Base-by-base conservation (phyloP, 1,140 invertebrate genomes). In the Araneus ventricosus region DNA sequence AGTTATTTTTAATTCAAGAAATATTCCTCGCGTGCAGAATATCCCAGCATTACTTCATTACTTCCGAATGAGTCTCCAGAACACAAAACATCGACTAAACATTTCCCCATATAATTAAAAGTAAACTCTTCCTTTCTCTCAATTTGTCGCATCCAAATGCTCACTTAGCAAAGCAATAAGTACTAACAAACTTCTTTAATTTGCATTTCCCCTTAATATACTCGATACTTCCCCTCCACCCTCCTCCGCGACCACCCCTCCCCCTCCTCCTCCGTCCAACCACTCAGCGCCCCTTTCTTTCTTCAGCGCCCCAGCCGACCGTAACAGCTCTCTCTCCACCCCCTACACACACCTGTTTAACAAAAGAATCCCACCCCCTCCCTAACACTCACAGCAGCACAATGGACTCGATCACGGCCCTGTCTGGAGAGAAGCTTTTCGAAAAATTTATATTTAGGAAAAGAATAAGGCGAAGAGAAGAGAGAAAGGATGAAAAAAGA, bases 121-220 rank as follows among this genome's bases (percentile, higher is more conserved):
- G 39, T 39, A 87, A 87, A 87, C 61, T 45, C 63, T 52, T 75
- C 87, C n/a, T 45, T 75, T 45, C 63, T 70, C 45, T 75, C 80
- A 91, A 84, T 91, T 84, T 91, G 75, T 91, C 79, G 57, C 30
- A 37, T 90, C 63, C 80, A 91, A 84, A 80, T 84, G 59, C 57
- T 30, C 79, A 57, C 79, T 84, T 91, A 91, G 67, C 59, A 52
- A 45, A 52, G 57, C 20, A 91, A 82, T 91, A 91, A 91, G 70
- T 67, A 84, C 67, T 91, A 91, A 91, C 89, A 91, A 91, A 91
- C 45, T 84, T 91, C 52, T 84, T 91, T 91, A 91, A 91, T 91
- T 91, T 91, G 89, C 67, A 59, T 91, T 84, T 37, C 41, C 52
- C 30, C 34, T 41, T 57, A 70, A 30, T 52, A 61, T 37, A 45